phyloP scores from a whole-genome alignment of 92 coral and sea anemone species.

The Parazoanthus darwini region DNA sequence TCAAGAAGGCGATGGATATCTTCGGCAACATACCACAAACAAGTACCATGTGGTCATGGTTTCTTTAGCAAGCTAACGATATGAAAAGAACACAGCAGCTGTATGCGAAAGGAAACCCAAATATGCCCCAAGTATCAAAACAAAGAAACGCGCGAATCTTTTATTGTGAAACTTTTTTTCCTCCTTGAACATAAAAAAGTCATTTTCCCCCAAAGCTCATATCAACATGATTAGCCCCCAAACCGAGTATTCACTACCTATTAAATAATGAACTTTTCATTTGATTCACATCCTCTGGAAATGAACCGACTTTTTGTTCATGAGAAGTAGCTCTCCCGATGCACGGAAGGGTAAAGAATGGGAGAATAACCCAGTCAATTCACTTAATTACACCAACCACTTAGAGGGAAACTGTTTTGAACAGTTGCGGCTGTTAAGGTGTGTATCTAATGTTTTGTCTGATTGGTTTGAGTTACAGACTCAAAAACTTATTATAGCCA shows the following conservation, averaged over 20 bases:
- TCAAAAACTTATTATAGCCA: background rate
- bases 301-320: background rate
- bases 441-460: background rate
- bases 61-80: background rate
- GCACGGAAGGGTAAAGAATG: background rate
- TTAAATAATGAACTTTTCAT: conserved; percentile 2
- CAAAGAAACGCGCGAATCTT: background rate
- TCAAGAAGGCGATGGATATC: conserved; percentile 30
- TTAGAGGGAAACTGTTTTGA: background rate
- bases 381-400: background rate
- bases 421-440: background rate
- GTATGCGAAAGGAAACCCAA: background rate
- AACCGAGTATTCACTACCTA: background rate
- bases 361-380: background rate
- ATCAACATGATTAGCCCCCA: background rate
- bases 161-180: background rate
- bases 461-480: background rate
- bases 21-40: conserved; percentile 21
- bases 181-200: no score
- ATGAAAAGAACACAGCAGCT: conserved; percentile 7
- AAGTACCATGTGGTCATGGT: conserved; percentile 36
- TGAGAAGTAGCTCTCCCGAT: background rate
- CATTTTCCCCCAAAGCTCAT: background rate
- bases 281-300: background rate
- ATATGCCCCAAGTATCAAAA: background rate